phyloP scores from a whole-genome alignment of 2,797 vertebrate genomes.

The Acridotheres tristis region DNA sequence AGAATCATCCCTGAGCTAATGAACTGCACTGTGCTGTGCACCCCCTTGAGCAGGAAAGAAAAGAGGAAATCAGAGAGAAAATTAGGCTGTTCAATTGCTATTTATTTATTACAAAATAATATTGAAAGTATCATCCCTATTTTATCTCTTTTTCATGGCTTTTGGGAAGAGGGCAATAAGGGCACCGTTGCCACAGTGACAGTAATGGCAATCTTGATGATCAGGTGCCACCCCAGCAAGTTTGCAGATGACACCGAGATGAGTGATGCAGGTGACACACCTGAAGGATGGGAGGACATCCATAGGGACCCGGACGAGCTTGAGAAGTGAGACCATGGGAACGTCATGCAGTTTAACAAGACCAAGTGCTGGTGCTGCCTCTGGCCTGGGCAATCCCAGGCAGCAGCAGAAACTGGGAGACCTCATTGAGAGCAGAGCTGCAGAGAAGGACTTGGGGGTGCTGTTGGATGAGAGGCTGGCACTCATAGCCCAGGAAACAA shows the following conservation, averaged over 20 bases:
- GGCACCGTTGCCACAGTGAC: not conserved
- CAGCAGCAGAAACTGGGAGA: not conserved
- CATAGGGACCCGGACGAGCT: not conserved
- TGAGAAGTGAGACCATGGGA: not conserved
- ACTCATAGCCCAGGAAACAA: not conserved
- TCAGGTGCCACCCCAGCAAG: not conserved
- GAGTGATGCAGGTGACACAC: not conserved
- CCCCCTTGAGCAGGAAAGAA: not conserved
- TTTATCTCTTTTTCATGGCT: not conserved
- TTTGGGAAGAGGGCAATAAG: not conserved
- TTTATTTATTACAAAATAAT: not conserved
- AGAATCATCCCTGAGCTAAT: not conserved
- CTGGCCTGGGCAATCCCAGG: not conserved
- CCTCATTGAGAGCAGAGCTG: fast-evolving
- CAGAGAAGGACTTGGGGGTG: not conserved
- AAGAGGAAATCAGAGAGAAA: not conserved
- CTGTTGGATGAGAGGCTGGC: not conserved
- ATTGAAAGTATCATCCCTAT: fast-evolving
- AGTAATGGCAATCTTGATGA: not conserved
- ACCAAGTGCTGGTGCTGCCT: not conserved
- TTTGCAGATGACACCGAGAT: not conserved
- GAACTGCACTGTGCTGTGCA: not conserved
- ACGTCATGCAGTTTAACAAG: not conserved
- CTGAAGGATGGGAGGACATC: not conserved
- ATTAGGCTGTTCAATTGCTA: not conserved